Evolutionary conservation across 2,797 vertebrate genomes (phyloP).

Genomic region (Hylomyscus alleni): DNA sequence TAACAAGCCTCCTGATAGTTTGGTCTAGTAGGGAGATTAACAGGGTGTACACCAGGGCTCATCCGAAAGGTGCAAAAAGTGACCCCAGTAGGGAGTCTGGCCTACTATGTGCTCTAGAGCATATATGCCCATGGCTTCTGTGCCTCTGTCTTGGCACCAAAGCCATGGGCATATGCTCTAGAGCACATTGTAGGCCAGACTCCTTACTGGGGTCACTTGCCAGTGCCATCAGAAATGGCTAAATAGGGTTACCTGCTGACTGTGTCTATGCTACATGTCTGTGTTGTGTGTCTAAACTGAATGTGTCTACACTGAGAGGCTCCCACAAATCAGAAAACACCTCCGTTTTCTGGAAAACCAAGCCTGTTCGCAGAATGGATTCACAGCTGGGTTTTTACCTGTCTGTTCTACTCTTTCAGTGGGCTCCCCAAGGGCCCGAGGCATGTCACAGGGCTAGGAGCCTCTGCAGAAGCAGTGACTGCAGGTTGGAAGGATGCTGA

Average conservation of each 20-base stretch:
- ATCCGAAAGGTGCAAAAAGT: not conserved
- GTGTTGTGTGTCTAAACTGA: not conserved
- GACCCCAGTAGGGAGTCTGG: too few species aligned
- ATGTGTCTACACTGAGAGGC: too few species aligned
- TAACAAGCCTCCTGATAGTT: fast-evolving
- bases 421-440: not conserved
- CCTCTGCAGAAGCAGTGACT: not conserved
- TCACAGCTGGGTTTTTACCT: not conserved
- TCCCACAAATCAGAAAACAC: not conserved
- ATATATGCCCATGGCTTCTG: too few species aligned
- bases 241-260: not conserved
- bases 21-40: not conserved
- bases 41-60: too few species aligned
- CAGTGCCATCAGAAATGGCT: not conserved
- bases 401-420: not conserved
- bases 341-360: not conserved
- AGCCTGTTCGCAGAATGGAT: fast-evolving
- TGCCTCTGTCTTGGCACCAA: too few species aligned
- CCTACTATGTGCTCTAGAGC: too few species aligned
- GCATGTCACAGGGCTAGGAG: not conserved
- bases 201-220: not conserved
- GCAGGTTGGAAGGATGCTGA: too few species aligned
- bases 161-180: not conserved
- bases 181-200: not conserved
- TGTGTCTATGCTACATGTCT: not conserved